Percentiles rank a stretch among this genome's conserved stretches.
Evolutionary conservation across 2,888 invertebrate species (phyloP).

Genomic region (Lamellibrachia satsuma): DNA sequence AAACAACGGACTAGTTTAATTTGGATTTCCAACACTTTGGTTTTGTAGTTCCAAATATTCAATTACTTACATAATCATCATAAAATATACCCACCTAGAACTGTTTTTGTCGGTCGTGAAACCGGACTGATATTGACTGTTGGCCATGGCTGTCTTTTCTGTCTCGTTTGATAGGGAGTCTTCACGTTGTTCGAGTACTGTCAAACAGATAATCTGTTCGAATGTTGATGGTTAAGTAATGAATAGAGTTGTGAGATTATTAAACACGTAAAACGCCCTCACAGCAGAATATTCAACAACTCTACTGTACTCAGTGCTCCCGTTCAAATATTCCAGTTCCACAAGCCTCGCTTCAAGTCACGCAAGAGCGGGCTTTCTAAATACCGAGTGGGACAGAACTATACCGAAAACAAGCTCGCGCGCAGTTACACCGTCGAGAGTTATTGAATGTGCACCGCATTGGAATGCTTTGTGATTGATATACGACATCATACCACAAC

Average conservation of each 20-base stretch:
- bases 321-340: background rate
- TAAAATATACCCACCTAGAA: slow-evolving; percentile 5
- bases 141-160: background rate
- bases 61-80: background rate
- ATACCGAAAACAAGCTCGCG: background rate
- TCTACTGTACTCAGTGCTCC: background rate
- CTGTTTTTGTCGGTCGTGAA: background rate
- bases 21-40: background rate
- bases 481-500: no score
- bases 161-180: slow-evolving; percentile 7
- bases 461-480: no score
- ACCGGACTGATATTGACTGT: background rate
- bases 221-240: background rate
- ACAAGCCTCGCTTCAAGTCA: slow-evolving; percentile 13
- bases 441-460: no score
- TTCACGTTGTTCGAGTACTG: background rate
- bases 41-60: background rate
- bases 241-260: background rate
- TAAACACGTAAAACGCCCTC: background rate
- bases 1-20: background rate
- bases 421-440: no score
- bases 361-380: background rate
- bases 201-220: background rate
- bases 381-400: background rate
- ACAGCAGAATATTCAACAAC: background rate